Conservation (phyloP, 1,140 invertebrate species). For the Chlorops oryzae region DNA sequence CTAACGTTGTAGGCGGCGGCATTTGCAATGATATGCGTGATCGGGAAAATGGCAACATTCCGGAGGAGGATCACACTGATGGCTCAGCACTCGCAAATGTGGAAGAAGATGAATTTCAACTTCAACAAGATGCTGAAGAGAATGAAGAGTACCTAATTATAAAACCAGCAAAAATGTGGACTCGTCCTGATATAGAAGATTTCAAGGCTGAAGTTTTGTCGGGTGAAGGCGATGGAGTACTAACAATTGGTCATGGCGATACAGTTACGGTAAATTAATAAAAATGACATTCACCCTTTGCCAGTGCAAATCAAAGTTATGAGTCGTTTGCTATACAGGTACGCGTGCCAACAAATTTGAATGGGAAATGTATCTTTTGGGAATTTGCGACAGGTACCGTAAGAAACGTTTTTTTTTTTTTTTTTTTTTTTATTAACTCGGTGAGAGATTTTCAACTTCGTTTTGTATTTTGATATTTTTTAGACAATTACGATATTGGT, state of each 20-base stretch:
- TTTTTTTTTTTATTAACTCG: too few species aligned
- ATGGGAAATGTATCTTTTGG: slow-evolving; percentile 95
- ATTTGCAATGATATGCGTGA: too few species aligned
- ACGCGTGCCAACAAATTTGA: slow-evolving; percentile 92
- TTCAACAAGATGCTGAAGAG: slow-evolving; percentile 33
- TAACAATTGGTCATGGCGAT: slow-evolving; percentile 86
- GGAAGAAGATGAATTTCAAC: slow-evolving; percentile 14
- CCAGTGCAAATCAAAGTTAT: too few species aligned
- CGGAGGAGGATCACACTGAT: too few species aligned
- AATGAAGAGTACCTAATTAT: slow-evolving; percentile 53
- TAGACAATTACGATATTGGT: slow-evolving; percentile 97
- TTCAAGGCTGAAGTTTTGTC: slow-evolving; percentile 90
- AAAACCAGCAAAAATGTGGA: slow-evolving; percentile 92
- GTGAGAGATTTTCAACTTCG: too few species aligned
- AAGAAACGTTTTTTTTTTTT: too few species aligned
- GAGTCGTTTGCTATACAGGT: slow-evolving; percentile 52
- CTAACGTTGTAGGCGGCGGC: slow-evolving; percentile 14
- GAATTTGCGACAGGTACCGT: slow-evolving; percentile 99
- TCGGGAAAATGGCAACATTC: too few species aligned
- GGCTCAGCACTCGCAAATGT: too few species aligned
- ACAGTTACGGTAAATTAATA: slow-evolving; percentile 69
- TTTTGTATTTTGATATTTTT: too few species aligned
- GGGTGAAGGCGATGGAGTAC: slow-evolving; percentile 88
- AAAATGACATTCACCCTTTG: not conserved
- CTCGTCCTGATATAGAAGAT: slow-evolving; percentile 77